A percentile compares a stretch with the other conserved stretches of the same genome.
Conservation (phyloP, 1,140 invertebrate species). For the Penaeus japonicus region DNA sequence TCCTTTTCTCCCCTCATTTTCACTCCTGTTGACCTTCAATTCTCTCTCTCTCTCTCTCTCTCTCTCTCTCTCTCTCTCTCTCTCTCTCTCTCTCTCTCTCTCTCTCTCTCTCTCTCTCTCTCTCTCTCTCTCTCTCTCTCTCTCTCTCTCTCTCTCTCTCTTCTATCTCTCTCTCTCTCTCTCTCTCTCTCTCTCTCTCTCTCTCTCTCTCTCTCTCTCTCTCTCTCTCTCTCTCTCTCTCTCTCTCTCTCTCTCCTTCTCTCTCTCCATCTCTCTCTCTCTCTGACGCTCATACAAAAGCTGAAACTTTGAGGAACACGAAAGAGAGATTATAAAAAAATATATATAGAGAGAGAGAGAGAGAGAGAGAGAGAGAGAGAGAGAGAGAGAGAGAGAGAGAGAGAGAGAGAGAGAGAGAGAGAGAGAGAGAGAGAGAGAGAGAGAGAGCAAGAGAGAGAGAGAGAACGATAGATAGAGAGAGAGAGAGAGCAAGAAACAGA, state of each 20-base stretch:
- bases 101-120: neutral
- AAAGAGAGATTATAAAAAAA: neutral
- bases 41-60: no score
- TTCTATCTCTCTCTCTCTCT: no score
- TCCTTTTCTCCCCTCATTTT: neutral
- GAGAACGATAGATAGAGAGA: neutral
- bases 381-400: neutral
- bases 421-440: neutral
- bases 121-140: neutral
- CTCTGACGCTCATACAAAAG: neutral
- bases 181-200: neutral
- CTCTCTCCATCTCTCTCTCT: neutral
- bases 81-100: neutral
- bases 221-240: neutral
- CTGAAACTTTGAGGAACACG: neutral
- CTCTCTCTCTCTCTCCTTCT: neutral
- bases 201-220: neutral
- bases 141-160: no score
- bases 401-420: neutral
- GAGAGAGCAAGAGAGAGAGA: neutral
- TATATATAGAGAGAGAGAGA: neutral
- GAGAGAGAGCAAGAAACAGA: neutral
- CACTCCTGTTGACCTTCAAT: neutral
- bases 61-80: neutral
- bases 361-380: neutral